phyloP scores from a whole-genome alignment of 1,140 invertebrate species.

The Asbolus verrucosus region DNA sequence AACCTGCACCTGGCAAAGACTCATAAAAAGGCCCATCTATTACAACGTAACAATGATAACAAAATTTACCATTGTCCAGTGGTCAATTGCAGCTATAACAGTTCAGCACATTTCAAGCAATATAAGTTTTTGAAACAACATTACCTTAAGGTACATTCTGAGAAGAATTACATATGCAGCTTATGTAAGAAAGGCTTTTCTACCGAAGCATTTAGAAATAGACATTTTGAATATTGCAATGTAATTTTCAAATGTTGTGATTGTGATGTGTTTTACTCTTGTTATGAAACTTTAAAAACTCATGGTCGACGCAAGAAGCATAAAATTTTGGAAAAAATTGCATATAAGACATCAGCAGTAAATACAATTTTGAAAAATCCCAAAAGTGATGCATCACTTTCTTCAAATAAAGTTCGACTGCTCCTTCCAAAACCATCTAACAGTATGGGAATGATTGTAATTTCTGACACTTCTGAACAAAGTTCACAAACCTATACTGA shows the following conservation, averaged over 20 bases:
- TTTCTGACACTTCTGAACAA: slow-evolving; percentile 48
- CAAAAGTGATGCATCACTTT: slow-evolving; percentile 39
- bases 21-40: slow-evolving; percentile 56
- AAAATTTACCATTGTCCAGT: slow-evolving; percentile 62
- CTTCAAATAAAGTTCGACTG: slow-evolving; percentile 5
- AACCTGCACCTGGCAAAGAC: slow-evolving; percentile 61
- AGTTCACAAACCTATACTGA: slow-evolving; percentile 57
- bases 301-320: slow-evolving; percentile 71
- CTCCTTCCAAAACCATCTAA: slow-evolving; percentile 53
- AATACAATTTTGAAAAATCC: slow-evolving; percentile 9
- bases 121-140: slow-evolving; percentile 68
- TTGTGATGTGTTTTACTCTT: slow-evolving; percentile 68
- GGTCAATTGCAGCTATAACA: slow-evolving; percentile 58
- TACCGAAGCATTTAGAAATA: slow-evolving; percentile 65
- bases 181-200: slow-evolving; percentile 71
- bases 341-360: slow-evolving; percentile 50
- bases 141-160: slow-evolving; percentile 73
- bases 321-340: slow-evolving; percentile 58
- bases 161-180: slow-evolving; percentile 68
- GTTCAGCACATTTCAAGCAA: slow-evolving; percentile 58
- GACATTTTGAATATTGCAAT: slow-evolving; percentile 68
- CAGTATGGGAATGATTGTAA: slow-evolving; percentile 40
- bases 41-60: neutral
- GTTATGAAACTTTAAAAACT: slow-evolving; percentile 71
- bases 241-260: slow-evolving; percentile 67